Evolutionary conservation across 2,797 vertebrate genomes (phyloP), one percentile per base, ranked within the genome.

Genomic region (Amazonetta brasiliensis): DNA sequence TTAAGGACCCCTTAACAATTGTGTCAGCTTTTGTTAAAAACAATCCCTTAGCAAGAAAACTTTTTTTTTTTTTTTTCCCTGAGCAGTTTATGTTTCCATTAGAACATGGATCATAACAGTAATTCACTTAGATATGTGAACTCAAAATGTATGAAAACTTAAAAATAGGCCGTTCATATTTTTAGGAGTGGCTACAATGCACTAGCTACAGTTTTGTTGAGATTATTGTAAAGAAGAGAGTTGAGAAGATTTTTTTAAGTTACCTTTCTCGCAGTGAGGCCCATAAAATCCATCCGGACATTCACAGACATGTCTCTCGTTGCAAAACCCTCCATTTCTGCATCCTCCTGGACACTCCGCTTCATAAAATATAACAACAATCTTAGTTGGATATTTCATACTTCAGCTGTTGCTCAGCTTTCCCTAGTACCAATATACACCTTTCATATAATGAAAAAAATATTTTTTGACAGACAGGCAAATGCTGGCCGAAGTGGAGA

Each of bases 181-280:
- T 87, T 90, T 74, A 82, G 56, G 30, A 84, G 68, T 43, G 17
- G 20, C 50, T 91, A 35, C n/a, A 74, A 25, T 30, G 59, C n/a
- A 79, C 39, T 72, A 87, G 30, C 31, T 67, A 44, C 15, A 31
- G 18, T 55, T 96, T 71, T 63, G 15, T 16, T 78, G 86, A 44
- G 56, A 81, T 44, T 66, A 73, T 33, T 12, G 52, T 44, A 64
- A 89, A 94, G 31, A 92, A 30, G 30, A 73, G 7, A 83, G 63
- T 26, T 37, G 28, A 82, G n/a, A 78, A 67, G 46, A 52, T 22
- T 35, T 63, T 89, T 78, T 50, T 67, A 4, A 8, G 67, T 97
- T 98, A 99, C 99, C 99, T 98, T 99, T 99, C 94, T 99, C 99
- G 96, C 99, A 99, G 84, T 99, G 98, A 46, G 98, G 98, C 2